phyloP scores from a whole-genome alignment of 2,888 invertebrate species.

The Kuschelorhynchus macadamiae region DNA sequence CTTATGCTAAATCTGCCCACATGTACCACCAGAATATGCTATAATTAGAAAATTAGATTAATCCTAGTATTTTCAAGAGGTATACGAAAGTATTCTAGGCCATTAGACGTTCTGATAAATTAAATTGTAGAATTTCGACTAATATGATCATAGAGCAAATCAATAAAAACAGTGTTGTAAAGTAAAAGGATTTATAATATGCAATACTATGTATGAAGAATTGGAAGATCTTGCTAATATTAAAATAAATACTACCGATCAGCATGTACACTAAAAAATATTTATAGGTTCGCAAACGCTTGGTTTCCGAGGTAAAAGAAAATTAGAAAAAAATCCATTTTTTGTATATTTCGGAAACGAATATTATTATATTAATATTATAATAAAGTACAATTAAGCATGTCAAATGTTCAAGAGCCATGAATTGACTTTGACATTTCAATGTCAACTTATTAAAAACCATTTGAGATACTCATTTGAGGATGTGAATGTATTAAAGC shows the following conservation, averaged over 20 bases:
- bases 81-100: slow-evolving; percentile 63
- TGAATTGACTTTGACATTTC: too few species aligned
- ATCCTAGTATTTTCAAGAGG: slow-evolving; percentile 56
- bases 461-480: too few species aligned
- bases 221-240: slow-evolving; percentile 52
- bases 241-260: slow-evolving; percentile 32
- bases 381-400: too few species aligned
- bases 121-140: slow-evolving; percentile 63
- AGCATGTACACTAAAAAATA: too few species aligned
- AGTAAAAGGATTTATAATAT: slow-evolving; percentile 62
- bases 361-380: too few species aligned
- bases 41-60: slow-evolving; percentile 44
- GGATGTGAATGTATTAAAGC: too few species aligned
- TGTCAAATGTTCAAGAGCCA: too few species aligned
- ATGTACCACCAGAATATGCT: slow-evolving; percentile 56
- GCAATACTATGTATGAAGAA: slow-evolving; percentile 14
- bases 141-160: slow-evolving; percentile 65
- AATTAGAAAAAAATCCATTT: too few species aligned
- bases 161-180: slow-evolving; percentile 63
- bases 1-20: slow-evolving; percentile 59
- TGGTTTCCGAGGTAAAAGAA: too few species aligned
- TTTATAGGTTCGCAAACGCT: too few species aligned
- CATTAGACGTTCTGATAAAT: slow-evolving; percentile 63
- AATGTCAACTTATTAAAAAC: too few species aligned
- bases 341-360: too few species aligned